phyloP scores from a whole-genome alignment of 2,113 vertebrate genomes.

The Nymphicus hollandicus region DNA sequence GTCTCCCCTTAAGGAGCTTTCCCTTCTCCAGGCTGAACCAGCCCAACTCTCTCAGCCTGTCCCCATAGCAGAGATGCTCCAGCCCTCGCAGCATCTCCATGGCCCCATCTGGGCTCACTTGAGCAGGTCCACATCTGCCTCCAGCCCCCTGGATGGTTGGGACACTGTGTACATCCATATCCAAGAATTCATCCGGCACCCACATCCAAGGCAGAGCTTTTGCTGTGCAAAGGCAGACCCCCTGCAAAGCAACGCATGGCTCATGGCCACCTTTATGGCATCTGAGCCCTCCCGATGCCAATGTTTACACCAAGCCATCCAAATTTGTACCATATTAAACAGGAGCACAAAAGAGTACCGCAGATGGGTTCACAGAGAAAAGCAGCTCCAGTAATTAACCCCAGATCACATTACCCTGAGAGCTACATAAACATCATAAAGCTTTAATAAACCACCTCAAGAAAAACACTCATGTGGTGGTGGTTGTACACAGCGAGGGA shows the following conservation, averaged over 20 bases:
- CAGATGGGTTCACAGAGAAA: not conserved
- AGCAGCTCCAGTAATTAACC: not conserved
- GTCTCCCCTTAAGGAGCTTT: not conserved
- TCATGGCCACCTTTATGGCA: not conserved
- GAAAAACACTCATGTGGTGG: not conserved
- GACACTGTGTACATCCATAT: not conserved
- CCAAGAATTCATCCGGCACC: accelerated
- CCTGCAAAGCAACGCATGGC: not conserved
- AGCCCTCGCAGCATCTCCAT: not conserved
- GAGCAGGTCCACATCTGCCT: not conserved
- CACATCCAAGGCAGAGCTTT: not conserved
- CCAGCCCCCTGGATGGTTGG: not conserved
- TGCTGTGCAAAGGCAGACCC: accelerated
- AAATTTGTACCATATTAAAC: not conserved
- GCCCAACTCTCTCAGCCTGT: not conserved
- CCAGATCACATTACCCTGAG: not conserved
- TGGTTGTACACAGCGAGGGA: not conserved
- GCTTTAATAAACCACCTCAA: not conserved
- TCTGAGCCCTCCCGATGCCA: accelerated
- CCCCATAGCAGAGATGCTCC: not conserved
- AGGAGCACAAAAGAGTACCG: not conserved
- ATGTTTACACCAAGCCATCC: not conserved
- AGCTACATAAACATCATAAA: not conserved
- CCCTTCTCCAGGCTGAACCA: not conserved
- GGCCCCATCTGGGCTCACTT: not conserved